phyloP scores from a whole-genome alignment of 2,113 vertebrate genomes.

The Sinocyclocheilus maitianheensis region DNA sequence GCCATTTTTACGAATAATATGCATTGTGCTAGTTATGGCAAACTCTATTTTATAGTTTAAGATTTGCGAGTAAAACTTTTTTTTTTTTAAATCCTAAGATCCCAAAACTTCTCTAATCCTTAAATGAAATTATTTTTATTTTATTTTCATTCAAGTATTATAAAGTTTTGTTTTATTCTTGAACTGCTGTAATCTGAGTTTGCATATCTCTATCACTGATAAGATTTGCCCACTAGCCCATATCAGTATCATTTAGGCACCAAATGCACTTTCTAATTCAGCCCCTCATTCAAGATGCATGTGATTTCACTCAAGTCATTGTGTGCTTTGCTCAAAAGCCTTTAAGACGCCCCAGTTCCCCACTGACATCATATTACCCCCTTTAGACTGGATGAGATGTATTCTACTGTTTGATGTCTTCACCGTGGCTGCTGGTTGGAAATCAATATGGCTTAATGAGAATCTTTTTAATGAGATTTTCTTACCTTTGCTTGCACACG shows the following conservation, averaged over 20 bases:
- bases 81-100: too few relatives aligned
- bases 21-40: too few relatives aligned
- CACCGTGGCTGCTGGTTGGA: not conserved
- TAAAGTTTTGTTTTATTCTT: not conserved
- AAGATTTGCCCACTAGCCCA: not conserved
- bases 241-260: constrained; percentile 17
- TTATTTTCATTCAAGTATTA: too few relatives aligned
- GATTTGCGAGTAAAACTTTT: too few relatives aligned
- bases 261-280: constrained; percentile 56
- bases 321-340: constrained; percentile 66
- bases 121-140: too few relatives aligned
- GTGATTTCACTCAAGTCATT: constrained; percentile 60
- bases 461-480: constrained; percentile 60
- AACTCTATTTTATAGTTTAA: too few relatives aligned
- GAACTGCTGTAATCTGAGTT: not conserved
- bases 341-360: constrained; percentile 32
- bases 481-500: constrained; percentile 34
- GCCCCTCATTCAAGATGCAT: constrained; percentile 66
- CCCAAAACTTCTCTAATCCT: too few relatives aligned
- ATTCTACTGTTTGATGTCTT: constrained; percentile 20
- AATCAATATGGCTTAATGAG: constrained; percentile 36
- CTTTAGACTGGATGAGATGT: not conserved
- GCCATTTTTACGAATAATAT: too few relatives aligned
- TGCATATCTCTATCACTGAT: not conserved
- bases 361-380: not conserved